Base-by-base conservation (phyloP, 2,113 vertebrate species). In the Colinus virginianus region DNA sequence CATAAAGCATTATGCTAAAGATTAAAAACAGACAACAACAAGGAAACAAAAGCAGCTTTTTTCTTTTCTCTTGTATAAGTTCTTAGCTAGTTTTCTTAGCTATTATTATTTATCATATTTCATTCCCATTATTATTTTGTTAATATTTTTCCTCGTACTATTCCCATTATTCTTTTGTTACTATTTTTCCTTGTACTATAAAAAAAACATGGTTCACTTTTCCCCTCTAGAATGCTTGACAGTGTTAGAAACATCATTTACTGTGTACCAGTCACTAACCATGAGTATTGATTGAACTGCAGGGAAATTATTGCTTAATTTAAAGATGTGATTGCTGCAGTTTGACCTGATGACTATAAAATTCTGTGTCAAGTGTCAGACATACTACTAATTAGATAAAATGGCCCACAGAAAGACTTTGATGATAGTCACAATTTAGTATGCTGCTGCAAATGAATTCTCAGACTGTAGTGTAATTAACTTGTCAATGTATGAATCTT, bases 391-490 rank as follows among this genome's bases (percentile, higher is more conserved):
- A 89, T 95, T 93, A 92, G 96, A 83, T 79, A 95, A 94, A 95
- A 95, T 34, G 62, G 80, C 90, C 66, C 30, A 49, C 77, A 74
- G 56, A 66, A 95, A 94, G 76, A 95, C 90, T 97, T 97, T 95
- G 80, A 95, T 95, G 88, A 86, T 77, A 96, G 66, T 95, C 95
- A 96, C 85, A 96, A 91, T 96, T 96, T 97, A 95, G 86, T 78
- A 66, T 22, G 53, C 75, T 78, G 78, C 90, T 82, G 72, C 81
- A 93, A 97, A 97, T 93, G 49, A 91, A 95, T 95, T 96, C 61
- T 91, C 77, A 91, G 81, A 89, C 80, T 78, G 23, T 76, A 63
- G 70, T 93, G 78, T 96, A 97, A 97, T 98, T 97, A 97, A 78
- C 84, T 96, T 95, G 72, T 96, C 90, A 90, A 59, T 96, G 88